A percentile compares a stretch with the other conserved stretches of the same genome.
Conservation (phyloP, 2,113 vertebrate genomes). For the Apteryx mantelli region DNA sequence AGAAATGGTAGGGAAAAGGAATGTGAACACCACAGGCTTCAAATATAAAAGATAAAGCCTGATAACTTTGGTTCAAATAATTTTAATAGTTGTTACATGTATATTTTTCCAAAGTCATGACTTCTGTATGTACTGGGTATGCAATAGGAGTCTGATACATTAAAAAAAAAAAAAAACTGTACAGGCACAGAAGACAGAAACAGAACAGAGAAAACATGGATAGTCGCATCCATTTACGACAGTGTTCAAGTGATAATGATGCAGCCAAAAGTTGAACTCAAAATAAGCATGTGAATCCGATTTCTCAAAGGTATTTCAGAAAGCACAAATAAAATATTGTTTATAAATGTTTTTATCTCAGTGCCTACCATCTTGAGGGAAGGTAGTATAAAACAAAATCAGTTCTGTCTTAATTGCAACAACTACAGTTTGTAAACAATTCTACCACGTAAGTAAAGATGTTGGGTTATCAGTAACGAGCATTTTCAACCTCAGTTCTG, state of each 20-base stretch:
- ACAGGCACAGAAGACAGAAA: conserved; percentile 65
- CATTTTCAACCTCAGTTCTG: not conserved
- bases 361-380: conserved; percentile 48
- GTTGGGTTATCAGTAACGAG: not conserved
- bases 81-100: conserved; percentile 73
- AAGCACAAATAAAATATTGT: conserved; percentile 48
- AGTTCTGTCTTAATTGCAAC: conserved; percentile 13
- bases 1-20: conserved; percentile 31
- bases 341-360: conserved; percentile 18
- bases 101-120: conserved; percentile 45
- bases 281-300: not conserved
- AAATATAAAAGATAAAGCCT: conserved; percentile 67
- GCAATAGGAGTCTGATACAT: conserved; percentile 45
- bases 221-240: conserved; percentile 41
- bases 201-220: not conserved
- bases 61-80: conserved; percentile 77
- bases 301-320: conserved; percentile 40
- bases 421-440: conserved; percentile 69
- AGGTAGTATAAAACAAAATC: conserved; percentile 52
- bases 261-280: not conserved
- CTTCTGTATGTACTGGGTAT: conserved; percentile 20
- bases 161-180: conserved; percentile 16
- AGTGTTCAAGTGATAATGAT: not conserved
- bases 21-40: conserved; percentile 65
- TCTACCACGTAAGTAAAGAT: conserved; percentile 17